Evolutionary conservation across 2,888 invertebrate genomes (phyloP).

Genomic region (Encarsia formosa): DNA sequence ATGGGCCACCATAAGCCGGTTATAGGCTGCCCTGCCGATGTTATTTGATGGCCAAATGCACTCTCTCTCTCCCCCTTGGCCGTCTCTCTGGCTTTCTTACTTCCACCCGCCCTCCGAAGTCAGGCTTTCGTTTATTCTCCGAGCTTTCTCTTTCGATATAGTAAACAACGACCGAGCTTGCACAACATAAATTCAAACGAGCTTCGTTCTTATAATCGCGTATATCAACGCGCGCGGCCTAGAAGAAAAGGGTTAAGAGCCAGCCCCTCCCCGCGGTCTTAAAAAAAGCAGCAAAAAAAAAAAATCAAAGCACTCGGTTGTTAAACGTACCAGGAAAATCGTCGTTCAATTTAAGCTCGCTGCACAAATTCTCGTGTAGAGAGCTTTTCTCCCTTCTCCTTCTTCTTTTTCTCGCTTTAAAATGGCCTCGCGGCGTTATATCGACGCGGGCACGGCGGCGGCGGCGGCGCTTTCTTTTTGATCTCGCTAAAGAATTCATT

Average conservation of each 20-base stretch:
- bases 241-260: constrained; percentile 1
- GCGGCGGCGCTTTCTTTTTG: constrained; percentile 44
- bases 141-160: background rate
- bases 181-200: constrained; percentile 4
- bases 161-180: background rate
- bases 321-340: constrained; percentile 45
- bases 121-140: background rate
- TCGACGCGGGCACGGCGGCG: constrained; percentile 29
- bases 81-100: no score
- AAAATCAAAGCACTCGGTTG: constrained; percentile 36
- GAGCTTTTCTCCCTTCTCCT: background rate
- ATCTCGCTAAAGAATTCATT: constrained; percentile 52
- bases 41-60: constrained; percentile 53
- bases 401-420: constrained; percentile 6
- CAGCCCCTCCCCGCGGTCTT: constrained; percentile 4
- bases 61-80: constrained; percentile 29
- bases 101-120: background rate
- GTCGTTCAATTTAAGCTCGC: constrained; percentile 40
- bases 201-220: constrained; percentile 19
- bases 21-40: constrained; percentile 52
- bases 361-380: constrained; percentile 11
- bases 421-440: constrained; percentile 22
- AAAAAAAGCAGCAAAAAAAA: constrained; percentile 6
- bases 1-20: constrained; percentile 51
- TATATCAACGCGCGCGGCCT: constrained; percentile 7